Conservation (phyloP, 2,113 vertebrate species). For the Lepisosteus osseus region DNA sequence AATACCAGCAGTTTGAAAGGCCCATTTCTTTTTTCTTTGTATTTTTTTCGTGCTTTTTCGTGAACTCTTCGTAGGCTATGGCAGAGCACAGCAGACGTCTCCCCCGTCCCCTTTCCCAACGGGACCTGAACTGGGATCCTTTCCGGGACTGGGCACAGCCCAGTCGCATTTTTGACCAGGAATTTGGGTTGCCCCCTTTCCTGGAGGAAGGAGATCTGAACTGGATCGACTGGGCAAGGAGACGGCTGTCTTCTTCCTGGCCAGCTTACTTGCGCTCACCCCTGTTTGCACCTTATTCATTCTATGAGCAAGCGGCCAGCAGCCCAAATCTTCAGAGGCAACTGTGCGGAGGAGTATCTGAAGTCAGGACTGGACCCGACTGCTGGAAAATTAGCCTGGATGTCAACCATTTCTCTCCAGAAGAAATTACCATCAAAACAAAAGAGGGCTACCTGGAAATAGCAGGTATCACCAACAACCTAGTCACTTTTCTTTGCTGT, state of each 20-base stretch:
- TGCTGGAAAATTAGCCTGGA: constrained; percentile 67
- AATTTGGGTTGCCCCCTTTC: constrained; percentile 49
- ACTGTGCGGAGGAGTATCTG: constrained; percentile 45
- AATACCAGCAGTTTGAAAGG: constrained; percentile 15
- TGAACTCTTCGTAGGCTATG: constrained; percentile 34
- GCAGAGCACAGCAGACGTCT: constrained; percentile 31
- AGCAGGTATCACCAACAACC: constrained; percentile 45
- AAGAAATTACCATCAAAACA: constrained; percentile 56
- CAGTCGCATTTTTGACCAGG: constrained; percentile 43
- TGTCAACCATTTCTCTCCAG: constrained; percentile 60
- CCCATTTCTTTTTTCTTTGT: neutral
- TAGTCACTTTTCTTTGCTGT: neutral
- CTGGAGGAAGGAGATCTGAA: constrained; percentile 39
- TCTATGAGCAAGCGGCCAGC: constrained; percentile 8
- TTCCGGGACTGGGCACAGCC: constrained; percentile 46
- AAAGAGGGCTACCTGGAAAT: constrained; percentile 59
- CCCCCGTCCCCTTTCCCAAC: constrained; percentile 24
- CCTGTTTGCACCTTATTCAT: constrained; percentile 37
- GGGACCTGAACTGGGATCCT: constrained; percentile 35
- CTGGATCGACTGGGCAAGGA: constrained; percentile 49
- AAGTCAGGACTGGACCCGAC: constrained; percentile 33
- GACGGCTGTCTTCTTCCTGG: constrained; percentile 48
- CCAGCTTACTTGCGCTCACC: constrained; percentile 40
- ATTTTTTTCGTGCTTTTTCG: neutral
- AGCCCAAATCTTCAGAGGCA: constrained; percentile 24